Evolutionary conservation across 2,888 invertebrate species (phyloP).

Genomic region (Epistrophe grossulariae): DNA sequence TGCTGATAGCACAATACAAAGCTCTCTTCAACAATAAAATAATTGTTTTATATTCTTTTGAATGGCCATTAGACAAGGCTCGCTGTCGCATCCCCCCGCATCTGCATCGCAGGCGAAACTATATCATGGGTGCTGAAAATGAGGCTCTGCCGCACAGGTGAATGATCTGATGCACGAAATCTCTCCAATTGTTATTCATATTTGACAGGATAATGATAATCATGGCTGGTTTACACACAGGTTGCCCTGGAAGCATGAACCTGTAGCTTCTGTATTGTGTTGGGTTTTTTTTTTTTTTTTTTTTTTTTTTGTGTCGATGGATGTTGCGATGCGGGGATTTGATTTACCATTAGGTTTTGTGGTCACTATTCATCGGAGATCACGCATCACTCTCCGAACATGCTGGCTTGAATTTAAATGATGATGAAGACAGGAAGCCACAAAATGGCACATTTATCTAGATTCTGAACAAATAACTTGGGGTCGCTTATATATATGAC

Average conservation of each 20-base stretch:
- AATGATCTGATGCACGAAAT: slow-evolving; percentile 75
- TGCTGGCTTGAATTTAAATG: slow-evolving; percentile 48
- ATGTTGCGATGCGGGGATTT: slow-evolving; percentile 45
- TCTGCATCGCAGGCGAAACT: background rate
- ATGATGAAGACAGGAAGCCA: slow-evolving; percentile 72
- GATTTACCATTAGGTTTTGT: slow-evolving; percentile 73
- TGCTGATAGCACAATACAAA: slow-evolving; percentile 16
- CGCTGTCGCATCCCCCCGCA: background rate
- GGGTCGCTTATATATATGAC: background rate
- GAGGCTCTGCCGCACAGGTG: slow-evolving; percentile 55
- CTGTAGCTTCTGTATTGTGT: slow-evolving; percentile 63
- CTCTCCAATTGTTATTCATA: slow-evolving; percentile 68
- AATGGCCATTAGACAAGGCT: slow-evolving; percentile 66
- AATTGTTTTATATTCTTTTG: slow-evolving; percentile 70
- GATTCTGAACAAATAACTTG: slow-evolving; percentile 46
- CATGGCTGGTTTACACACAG: slow-evolving; percentile 49
- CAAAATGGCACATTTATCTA: slow-evolving; percentile 48
- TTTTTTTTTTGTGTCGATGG: slow-evolving; percentile 14
- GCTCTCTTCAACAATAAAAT: slow-evolving; percentile 6
- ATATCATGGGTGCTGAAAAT: background rate
- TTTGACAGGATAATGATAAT: slow-evolving; percentile 76
- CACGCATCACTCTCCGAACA: slow-evolving; percentile 49
- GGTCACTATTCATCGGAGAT: slow-evolving; percentile 71
- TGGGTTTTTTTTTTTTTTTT: background rate
- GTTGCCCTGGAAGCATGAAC: slow-evolving; percentile 52